Evolutionary conservation across 2,797 vertebrate genomes (phyloP).

Genomic region (Tadarida brasiliensis): DNA sequence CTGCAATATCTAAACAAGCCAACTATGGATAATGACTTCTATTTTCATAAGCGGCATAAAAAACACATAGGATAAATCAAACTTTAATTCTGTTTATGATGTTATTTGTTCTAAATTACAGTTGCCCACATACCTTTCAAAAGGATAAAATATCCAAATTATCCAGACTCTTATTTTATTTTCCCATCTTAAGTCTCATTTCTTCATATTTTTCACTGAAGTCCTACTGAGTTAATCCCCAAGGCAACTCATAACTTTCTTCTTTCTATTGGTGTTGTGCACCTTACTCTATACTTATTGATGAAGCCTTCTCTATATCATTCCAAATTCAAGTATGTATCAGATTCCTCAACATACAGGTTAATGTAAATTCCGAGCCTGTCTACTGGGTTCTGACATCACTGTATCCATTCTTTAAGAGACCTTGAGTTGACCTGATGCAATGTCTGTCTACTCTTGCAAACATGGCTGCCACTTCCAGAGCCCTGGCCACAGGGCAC

Average conservation of each 20-base stretch:
- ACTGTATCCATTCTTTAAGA: not conserved
- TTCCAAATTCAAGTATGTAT: not conserved
- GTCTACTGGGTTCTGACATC: not conserved
- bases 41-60: not conserved
- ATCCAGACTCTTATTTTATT: not conserved
- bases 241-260: not conserved
- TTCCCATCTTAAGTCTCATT: not conserved
- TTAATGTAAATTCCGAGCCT: not conserved
- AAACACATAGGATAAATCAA: not conserved
- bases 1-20: not conserved
- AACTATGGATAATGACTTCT: not conserved
- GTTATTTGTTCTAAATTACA: not conserved
- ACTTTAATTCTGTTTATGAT: not conserved
- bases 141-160: not conserved
- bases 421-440: not conserved
- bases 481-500: not conserved
- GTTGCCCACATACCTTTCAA: not conserved
- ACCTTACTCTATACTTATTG: not conserved
- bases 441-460: not conserved
- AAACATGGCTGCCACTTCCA: not conserved
- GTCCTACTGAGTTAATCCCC: not conserved
- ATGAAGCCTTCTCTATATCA: not conserved
- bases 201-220: not conserved
- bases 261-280: not conserved
- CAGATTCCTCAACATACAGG: not conserved